Percentiles rank a stretch among this genome's conserved stretches.
These are phyloP conservation scores for Trachelus stipa DNA, from an alignment of 2,888 invertebrate species.

Conservation along the genomic window DNA sequence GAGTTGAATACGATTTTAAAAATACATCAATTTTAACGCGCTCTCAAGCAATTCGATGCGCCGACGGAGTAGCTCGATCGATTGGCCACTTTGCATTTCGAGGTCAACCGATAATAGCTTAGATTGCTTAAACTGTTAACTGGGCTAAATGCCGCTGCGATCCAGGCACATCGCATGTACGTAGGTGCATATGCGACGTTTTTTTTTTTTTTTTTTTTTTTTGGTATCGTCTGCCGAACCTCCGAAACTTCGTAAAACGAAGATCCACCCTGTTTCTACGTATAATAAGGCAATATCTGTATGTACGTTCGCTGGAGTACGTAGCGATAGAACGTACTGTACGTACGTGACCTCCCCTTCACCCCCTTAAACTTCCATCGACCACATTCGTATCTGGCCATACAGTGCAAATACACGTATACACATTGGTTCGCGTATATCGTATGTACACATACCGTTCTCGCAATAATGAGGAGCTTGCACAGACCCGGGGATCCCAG, in stretches of 20 bases:
- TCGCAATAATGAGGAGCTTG: constrained; percentile 64
- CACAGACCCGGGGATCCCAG: constrained; percentile 59
- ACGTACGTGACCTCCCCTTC: background rate
- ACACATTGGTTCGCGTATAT: constrained; percentile 13
- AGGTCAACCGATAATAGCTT: background rate
- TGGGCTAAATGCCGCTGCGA: background rate
- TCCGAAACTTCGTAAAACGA: background rate
- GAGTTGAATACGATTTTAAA: background rate
- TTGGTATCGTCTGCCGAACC: background rate
- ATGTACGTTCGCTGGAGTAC: background rate
- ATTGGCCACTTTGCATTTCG: background rate
- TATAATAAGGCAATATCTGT: background rate
- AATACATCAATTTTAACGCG: background rate
- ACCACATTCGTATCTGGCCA: background rate
- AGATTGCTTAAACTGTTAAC: background rate
- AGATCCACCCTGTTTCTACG: background rate
- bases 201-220: background rate
- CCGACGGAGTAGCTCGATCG: background rate
- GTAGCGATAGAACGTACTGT: background rate
- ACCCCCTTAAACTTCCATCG: background rate
- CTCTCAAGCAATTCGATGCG: background rate
- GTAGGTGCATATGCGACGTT: background rate
- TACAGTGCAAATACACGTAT: background rate
- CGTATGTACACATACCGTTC: constrained; percentile 38
- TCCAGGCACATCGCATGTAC: background rate